These are phyloP conservation scores for Nycteola revayana DNA, from an alignment of 2,888 invertebrate genomes.

Conservation along the genomic window DNA sequence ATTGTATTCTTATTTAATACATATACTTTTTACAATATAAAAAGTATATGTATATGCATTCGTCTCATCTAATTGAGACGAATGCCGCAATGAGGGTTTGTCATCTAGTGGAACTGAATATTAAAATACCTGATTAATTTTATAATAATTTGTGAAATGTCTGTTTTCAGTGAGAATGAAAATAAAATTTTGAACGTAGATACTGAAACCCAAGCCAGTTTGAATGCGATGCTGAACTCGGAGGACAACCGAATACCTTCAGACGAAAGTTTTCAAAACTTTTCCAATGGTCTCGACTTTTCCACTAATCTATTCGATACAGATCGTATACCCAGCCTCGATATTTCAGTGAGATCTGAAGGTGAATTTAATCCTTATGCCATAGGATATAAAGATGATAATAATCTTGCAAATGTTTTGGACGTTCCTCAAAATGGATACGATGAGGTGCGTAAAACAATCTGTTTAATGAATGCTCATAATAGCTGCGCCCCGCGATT, in stretches of 20 bases:
- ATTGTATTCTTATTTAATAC: too few relatives aligned
- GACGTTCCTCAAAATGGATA: slow-evolving; percentile 10
- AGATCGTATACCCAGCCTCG: slow-evolving; percentile 52
- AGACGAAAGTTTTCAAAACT: slow-evolving; percentile 63
- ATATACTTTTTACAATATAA: too few relatives aligned
- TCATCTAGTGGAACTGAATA: too few relatives aligned
- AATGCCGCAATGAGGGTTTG: too few relatives aligned
- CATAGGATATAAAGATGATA: slow-evolving; percentile 40
- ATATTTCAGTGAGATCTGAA: slow-evolving; percentile 54
- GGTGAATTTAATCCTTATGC: slow-evolving; percentile 45
- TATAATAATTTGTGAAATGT: too few relatives aligned
- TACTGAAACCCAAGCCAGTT: slow-evolving; percentile 13
- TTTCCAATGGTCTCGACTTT: slow-evolving; percentile 54
- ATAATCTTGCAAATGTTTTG: slow-evolving; percentile 33
- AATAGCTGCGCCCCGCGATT: too few relatives aligned
- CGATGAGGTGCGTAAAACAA: slow-evolving; percentile 20
- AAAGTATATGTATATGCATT: too few relatives aligned
- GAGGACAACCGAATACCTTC: slow-evolving; percentile 55
- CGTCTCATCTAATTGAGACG: too few relatives aligned
- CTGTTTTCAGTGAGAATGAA: slow-evolving; percentile 10
- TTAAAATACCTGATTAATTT: too few relatives aligned
- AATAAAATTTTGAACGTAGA: slow-evolving; percentile 3
- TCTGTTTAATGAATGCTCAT: too few relatives aligned
- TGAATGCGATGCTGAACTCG: slow-evolving; percentile 27
- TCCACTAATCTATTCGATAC: slow-evolving; percentile 59